Conservation (phyloP, 64 coral and sea anemone genomes). For the Acropora yongei region DNA sequence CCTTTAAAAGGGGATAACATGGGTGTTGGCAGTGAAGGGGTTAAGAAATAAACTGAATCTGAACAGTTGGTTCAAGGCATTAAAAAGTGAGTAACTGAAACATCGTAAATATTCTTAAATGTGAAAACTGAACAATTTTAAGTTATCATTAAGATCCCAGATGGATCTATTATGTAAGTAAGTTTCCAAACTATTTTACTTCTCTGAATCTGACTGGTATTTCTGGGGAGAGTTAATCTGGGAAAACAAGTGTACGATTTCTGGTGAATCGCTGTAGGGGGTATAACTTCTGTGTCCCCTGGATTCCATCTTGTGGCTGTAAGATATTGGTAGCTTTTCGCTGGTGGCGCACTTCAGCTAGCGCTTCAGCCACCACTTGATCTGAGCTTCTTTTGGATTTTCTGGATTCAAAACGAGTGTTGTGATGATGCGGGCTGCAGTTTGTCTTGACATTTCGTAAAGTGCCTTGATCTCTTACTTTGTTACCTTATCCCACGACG, state of each 20-base stretch:
- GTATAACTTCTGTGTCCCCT: constrained; percentile 21
- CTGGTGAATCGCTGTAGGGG: not conserved
- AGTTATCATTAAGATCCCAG: constrained; percentile 41
- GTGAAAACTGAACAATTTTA: not conserved
- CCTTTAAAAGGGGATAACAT: too few species aligned
- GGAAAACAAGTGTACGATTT: constrained; percentile 45
- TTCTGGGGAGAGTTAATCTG: constrained; percentile 25
- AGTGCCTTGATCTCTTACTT: constrained; percentile 33
- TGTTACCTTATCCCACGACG: constrained; percentile 30
- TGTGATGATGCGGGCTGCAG: constrained; percentile 12
- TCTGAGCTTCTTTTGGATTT: constrained; percentile 34
- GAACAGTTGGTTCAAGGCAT: not conserved
- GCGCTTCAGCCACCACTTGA: constrained; percentile 55
- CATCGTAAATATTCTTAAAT: not conserved
- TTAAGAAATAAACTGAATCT: not conserved
- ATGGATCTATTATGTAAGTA: not conserved
- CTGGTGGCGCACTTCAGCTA: constrained; percentile 47
- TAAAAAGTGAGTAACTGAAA: not conserved
- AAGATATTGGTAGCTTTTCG: constrained; percentile 29
- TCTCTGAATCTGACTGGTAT: not conserved
- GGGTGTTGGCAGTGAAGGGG: too few species aligned
- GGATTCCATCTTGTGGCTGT: not conserved
- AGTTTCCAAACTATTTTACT: constrained; percentile 22
- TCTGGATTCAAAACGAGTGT: constrained; percentile 6
- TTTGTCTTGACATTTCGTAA: constrained; percentile 58